phyloP scores from a whole-genome alignment of 2,888 invertebrate species.

The Dicyrtomina minuta region DNA sequence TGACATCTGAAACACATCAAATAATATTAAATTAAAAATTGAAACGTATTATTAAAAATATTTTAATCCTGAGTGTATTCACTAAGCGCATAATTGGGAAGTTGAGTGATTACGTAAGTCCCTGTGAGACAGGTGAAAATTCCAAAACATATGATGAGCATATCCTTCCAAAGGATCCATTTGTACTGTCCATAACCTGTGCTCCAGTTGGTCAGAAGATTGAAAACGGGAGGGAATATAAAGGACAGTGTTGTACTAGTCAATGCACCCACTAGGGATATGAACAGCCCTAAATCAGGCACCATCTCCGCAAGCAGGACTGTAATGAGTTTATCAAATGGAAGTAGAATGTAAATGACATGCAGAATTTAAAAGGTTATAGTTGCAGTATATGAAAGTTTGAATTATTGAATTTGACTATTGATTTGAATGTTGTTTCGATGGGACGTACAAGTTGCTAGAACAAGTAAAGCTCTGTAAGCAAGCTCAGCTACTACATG shows the following conservation, averaged over 20 bases:
- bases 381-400: neutral
- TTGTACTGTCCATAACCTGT: constrained; percentile 64
- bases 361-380: constrained; percentile 2
- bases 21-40: neutral
- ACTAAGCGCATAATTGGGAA: too few relatives aligned
- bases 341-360: constrained; percentile 10
- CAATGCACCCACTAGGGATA: constrained; percentile 88
- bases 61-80: too few relatives aligned
- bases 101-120: too few relatives aligned
- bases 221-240: constrained; percentile 69
- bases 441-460: constrained; percentile 60
- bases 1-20: neutral
- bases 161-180: constrained; percentile 77
- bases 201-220: constrained; percentile 41
- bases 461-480: constrained; percentile 63
- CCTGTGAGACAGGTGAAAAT: constrained; percentile 80
- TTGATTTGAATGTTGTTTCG: neutral
- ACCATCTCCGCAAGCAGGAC: constrained; percentile 77
- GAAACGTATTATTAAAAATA: neutral
- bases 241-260: constrained; percentile 90
- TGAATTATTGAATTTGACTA: neutral
- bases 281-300: constrained; percentile 84
- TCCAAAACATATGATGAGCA: constrained; percentile 73
- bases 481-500: constrained; percentile 72
- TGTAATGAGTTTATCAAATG: neutral